Percentiles rank a stretch among this genome's conserved stretches.
Conservation (phyloP, 1,140 invertebrate species). For the Heliconius melpomene region DNA sequence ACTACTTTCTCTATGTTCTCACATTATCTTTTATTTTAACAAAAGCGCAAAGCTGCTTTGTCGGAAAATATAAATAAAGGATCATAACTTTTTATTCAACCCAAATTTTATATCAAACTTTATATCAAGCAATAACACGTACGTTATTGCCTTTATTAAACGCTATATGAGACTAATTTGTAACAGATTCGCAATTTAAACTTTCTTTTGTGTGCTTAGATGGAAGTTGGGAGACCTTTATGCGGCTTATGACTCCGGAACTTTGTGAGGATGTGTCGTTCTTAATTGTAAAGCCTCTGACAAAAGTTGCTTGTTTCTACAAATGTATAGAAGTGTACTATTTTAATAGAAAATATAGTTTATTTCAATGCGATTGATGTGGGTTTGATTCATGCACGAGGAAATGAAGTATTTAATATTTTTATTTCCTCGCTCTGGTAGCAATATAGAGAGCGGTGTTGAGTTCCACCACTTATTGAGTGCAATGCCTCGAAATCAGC, state of each 20-base stretch:
- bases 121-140: neutral
- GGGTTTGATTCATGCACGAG: neutral
- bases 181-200: constrained; percentile 14
- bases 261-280: neutral
- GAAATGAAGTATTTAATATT: neutral
- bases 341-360: neutral
- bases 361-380: neutral
- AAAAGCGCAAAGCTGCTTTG: no score
- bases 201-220: constrained; percentile 4
- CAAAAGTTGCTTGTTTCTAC: neutral
- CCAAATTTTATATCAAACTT: neutral
- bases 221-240: neutral
- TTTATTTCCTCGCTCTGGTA: neutral
- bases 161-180: constrained; percentile 10
- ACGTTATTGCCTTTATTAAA: constrained; percentile 2
- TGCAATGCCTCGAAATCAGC: no score
- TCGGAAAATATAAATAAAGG: neutral
- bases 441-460: neutral
- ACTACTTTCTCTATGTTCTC: no score
- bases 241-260: neutral
- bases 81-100: neutral
- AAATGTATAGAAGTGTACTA: neutral
- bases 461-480: neutral
- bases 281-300: neutral
- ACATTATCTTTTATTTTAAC: no score